Evolutionary conservation across 2,797 vertebrate genomes (phyloP).

Genomic region (Antennarius maculatus): DNA sequence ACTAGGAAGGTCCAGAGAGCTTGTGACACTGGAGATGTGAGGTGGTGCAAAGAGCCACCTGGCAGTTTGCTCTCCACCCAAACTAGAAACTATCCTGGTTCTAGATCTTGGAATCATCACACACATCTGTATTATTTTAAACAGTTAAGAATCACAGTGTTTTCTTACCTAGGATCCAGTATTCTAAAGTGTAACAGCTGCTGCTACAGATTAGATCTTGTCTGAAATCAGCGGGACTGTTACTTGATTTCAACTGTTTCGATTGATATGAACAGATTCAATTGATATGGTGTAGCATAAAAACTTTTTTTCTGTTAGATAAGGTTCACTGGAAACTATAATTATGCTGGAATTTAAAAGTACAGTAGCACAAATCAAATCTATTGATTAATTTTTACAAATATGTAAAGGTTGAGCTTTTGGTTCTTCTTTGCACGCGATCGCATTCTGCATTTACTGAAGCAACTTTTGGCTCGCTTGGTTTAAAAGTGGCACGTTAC

Average conservation of each 20-base stretch:
- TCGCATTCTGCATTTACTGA: slow-evolving; percentile 5
- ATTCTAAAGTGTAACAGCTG: too few species aligned
- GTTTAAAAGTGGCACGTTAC: slow-evolving; percentile 34
- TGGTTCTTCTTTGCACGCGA: neutral
- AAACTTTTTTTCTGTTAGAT: too few species aligned
- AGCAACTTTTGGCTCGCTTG: slow-evolving; percentile 15
- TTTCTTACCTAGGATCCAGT: too few species aligned
- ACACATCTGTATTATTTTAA: neutral
- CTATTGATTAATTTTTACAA: neutral
- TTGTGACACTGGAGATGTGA: slow-evolving; percentile 21
- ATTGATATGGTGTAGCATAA: too few species aligned
- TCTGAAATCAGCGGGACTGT: too few species aligned
- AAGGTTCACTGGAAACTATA: too few species aligned
- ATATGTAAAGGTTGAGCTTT: neutral
- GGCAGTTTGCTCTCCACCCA: slow-evolving; percentile 3
- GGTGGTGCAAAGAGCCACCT: slow-evolving; percentile 8
- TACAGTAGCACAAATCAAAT: neutral
- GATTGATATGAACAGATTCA: too few species aligned
- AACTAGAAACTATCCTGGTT: neutral
- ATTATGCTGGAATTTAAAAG: too few species aligned
- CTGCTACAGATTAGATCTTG: too few species aligned
- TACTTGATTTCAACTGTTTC: too few species aligned
- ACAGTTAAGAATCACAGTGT: too few species aligned
- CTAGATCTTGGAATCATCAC: neutral
- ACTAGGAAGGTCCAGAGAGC: slow-evolving; percentile 16